Evolutionary conservation across 2,888 invertebrate species (phyloP), one percentile per base, ranked within the genome.

Genomic region (Exephanes ischioxanthus): DNA sequence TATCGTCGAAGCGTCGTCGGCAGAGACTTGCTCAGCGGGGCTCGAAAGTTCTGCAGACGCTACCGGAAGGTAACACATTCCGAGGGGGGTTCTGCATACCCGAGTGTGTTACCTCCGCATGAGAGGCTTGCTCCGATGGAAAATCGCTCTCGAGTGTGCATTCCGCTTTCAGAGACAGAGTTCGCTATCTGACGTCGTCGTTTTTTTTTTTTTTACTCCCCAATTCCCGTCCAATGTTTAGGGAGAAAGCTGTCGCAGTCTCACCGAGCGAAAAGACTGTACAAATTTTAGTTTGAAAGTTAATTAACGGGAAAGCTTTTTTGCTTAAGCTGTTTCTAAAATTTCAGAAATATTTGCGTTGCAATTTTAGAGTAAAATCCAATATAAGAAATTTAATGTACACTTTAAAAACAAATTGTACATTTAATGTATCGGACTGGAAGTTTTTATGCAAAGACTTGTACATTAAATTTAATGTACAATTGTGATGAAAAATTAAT

Each of bases 161-260:
- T 85, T 76, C 75, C 58, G 26, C 14, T 75, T 71, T 9, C 63
- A 4, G 9, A 67, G 48, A 79, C 72, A 85, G 85, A 85, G 82
- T 76, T 85, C 85, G 79, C 82, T 53, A 30, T 51, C 22, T 11
- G 63, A 19, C 66, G 22, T 22, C 11, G 16, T 41, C 53, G 30
- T n/a, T 53, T 48, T 66, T 14, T 14, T 22, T 14, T 53, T 66
- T 48, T 58, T 22, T 16, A 48, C n/a, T 45, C 37, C 37, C 5
- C 66, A 72, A 30, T 45, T 22, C 14, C 45, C n/a, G 4, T 55
- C 30, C 63, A 1, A 3, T 7, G 3, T 66, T 66, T n/a, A 7
- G 71, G 5, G 4, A 11, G 41, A 19, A 33, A 16, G 16, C 33
- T 78, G 53, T 66, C 14, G 3, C 51, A 11, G 22, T 77, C 61